Evolutionary conservation across 2,797 vertebrate species (phyloP).

Genomic region (Silurus aristotelis): DNA sequence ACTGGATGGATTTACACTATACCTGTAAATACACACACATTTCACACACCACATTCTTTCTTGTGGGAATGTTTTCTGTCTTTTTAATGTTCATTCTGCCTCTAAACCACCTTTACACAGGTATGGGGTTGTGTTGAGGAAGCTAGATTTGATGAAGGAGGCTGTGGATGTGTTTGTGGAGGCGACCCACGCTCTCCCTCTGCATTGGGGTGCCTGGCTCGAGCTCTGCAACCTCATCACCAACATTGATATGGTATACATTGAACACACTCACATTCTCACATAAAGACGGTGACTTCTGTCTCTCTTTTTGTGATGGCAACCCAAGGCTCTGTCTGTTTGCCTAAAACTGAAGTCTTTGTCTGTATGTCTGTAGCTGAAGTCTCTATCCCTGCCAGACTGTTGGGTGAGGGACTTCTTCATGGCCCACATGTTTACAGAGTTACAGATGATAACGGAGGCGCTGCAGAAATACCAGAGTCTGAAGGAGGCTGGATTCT

Average conservation of each 20-base stretch:
- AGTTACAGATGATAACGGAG: constrained; percentile 97
- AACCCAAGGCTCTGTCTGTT: not conserved
- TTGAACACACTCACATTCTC: not conserved
- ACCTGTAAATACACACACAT: constrained; percentile 77
- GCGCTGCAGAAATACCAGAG: constrained; percentile 96
- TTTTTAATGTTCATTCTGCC: not conserved
- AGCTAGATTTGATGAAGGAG: constrained; percentile 93
- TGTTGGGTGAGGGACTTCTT: constrained; percentile 99
- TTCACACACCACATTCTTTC: not conserved
- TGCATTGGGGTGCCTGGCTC: constrained; percentile 98
- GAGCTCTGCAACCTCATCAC: constrained; percentile 98
- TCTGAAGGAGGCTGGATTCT: constrained; percentile 95
- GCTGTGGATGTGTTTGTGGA: constrained; percentile 96
- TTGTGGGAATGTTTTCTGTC: too few species aligned
- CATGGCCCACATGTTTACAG: constrained; percentile 98
- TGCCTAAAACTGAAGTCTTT: not conserved
- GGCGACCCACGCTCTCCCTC: constrained; percentile 89
- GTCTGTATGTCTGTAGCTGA: constrained; percentile 75
- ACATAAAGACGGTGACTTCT: not conserved
- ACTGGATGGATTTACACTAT: constrained; percentile 94
- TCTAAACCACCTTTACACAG: constrained; percentile 52
- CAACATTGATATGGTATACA: constrained; percentile 90
- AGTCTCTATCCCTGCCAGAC: constrained; percentile 93
- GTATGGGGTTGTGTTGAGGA: constrained; percentile 94
- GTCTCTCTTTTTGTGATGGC: not conserved